These are phyloP conservation scores for Ceramica pisi DNA, from an alignment of 2,888 invertebrate species.

Conservation along the genomic window DNA sequence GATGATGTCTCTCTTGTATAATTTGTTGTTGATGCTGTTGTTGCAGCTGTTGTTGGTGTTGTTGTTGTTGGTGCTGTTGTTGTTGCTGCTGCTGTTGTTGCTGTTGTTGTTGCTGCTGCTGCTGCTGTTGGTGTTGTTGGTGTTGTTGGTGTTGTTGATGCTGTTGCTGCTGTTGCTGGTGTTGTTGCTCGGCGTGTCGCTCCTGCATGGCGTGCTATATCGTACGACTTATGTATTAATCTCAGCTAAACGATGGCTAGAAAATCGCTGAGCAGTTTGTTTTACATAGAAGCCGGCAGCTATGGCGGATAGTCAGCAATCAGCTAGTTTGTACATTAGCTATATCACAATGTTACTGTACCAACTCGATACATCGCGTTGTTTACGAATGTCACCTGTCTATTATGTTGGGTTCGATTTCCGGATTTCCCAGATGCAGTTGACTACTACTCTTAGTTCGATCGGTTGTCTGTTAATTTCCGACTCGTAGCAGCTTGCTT, in stretches of 20 bases:
- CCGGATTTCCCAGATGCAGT: not conserved
- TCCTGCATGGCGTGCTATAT: conserved; percentile 68
- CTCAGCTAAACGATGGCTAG: conserved; percentile 7
- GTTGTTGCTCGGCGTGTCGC: conserved; percentile 66
- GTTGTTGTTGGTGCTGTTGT: conserved; percentile 42
- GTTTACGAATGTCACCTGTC: not conserved
- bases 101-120: conserved; percentile 54
- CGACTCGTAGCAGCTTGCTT: no score
- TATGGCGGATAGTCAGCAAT: conserved; percentile 14
- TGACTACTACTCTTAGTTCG: no score
- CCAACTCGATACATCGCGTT: conserved; percentile 14
- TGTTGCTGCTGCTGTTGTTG: conserved; percentile 32
- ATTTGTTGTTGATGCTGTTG: conserved; percentile 73
- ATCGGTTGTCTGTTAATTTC: no score
- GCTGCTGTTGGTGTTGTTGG: conserved; percentile 58
- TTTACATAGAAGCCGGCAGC: conserved; percentile 16
- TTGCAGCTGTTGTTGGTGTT: conserved; percentile 66
- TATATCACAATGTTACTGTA: conserved; percentile 14
- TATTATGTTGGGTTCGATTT: not conserved
- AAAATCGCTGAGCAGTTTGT: conserved; percentile 30
- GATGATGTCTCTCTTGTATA: conserved; percentile 77
- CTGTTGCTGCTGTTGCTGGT: conserved; percentile 58
- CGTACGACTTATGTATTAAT: conserved; percentile 58
- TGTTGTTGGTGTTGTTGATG: conserved; percentile 62
- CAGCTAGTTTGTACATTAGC: conserved; percentile 23